These are phyloP conservation scores for Malacosoma neustria DNA, from an alignment of 2,888 invertebrate species.

Conservation along the genomic window DNA sequence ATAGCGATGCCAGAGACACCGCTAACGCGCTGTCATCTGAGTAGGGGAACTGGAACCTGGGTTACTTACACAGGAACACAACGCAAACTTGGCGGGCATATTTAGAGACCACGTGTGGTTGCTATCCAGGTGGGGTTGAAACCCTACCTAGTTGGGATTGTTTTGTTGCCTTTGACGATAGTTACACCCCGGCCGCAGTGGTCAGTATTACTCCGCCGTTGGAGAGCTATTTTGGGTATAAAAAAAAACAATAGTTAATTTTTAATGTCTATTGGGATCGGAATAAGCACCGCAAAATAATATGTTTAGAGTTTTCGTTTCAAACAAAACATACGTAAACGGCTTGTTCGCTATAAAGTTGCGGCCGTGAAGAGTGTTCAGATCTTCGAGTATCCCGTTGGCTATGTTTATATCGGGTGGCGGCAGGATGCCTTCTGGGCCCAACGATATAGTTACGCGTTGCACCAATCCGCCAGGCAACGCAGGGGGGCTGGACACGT, in stretches of 20 bases:
- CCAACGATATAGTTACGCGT: conserved; percentile 2
- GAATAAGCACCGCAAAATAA: conserved; percentile 5
- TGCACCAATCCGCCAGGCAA: conserved; percentile 12
- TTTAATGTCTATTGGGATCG: background rate
- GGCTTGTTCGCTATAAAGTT: conserved; percentile 11
- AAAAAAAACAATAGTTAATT: background rate
- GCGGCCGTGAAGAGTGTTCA: conserved; percentile 1
- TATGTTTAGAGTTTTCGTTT: conserved; percentile 11
- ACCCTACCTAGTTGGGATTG: too few relatives aligned
- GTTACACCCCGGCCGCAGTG: too few relatives aligned
- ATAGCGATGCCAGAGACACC: too few relatives aligned
- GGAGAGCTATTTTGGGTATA: too few relatives aligned
- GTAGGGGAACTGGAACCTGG: too few relatives aligned
- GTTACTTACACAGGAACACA: too few relatives aligned
- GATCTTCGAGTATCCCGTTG: background rate
- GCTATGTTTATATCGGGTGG: background rate
- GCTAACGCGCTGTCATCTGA: too few relatives aligned
- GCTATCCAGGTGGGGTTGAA: too few relatives aligned
- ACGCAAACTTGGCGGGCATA: too few relatives aligned
- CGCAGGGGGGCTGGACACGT: conserved; percentile 19
- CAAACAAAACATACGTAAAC: conserved; percentile 9
- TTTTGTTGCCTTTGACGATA: too few relatives aligned
- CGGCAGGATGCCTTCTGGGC: background rate
- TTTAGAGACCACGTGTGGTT: too few relatives aligned
- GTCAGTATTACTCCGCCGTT: too few relatives aligned